phyloP scores from a whole-genome alignment of 2,888 invertebrate species.

The Exephanes ischioxanthus region DNA sequence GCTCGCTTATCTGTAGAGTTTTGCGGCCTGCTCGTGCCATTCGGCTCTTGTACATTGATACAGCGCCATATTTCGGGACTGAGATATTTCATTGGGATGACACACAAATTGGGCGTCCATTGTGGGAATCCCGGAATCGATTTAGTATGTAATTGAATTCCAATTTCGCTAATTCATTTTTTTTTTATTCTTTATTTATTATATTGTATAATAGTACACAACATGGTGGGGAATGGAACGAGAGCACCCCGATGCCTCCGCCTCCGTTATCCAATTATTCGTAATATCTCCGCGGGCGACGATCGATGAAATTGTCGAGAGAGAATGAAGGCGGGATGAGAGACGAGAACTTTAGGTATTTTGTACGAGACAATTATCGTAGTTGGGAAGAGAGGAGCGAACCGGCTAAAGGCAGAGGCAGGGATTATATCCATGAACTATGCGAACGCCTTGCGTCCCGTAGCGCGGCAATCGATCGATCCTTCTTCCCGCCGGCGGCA shows the following conservation, averaged over 20 bases:
- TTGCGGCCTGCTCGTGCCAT: neutral
- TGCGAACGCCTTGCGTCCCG: constrained; percentile 23
- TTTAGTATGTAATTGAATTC: neutral
- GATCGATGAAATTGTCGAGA: constrained; percentile 46
- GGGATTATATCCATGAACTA: constrained; percentile 49
- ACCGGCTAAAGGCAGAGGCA: constrained; percentile 21
- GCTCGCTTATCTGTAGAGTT: neutral
- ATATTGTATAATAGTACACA: constrained; percentile 4
- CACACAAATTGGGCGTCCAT: neutral
- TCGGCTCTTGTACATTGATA: constrained; percentile 9
- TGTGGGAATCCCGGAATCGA: neutral
- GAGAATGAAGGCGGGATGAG: constrained; percentile 30
- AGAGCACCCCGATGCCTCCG: neutral
- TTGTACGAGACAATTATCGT: constrained; percentile 58
- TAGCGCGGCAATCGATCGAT: constrained; percentile 40
- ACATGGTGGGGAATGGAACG: neutral
- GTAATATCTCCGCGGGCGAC: constrained; percentile 21
- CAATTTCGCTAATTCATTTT: neutral
- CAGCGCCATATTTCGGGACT: neutral
- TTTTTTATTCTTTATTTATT: neutral
- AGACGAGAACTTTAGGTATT: constrained; percentile 43
- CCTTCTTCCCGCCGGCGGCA: neutral
- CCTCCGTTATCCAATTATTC: constrained; percentile 47
- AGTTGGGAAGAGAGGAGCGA: constrained; percentile 13
- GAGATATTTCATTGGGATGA: neutral